phyloP scores from a whole-genome alignment of 2,888 invertebrate genomes.

The Drosophila neotestacea region DNA sequence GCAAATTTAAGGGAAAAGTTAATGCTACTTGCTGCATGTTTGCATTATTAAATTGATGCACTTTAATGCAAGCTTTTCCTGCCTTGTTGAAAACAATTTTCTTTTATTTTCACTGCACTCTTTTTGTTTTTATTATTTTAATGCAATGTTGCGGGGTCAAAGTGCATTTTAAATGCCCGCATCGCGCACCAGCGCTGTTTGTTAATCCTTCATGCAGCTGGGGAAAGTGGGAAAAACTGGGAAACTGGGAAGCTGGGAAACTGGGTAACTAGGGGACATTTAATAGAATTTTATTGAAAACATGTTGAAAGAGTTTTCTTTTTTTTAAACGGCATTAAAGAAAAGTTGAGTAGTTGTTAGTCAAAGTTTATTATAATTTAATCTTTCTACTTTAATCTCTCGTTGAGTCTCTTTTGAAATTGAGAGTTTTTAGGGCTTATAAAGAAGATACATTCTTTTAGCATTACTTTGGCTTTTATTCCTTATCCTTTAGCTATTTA shows the following conservation, averaged over 20 bases:
- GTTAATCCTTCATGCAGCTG: conserved; percentile 60
- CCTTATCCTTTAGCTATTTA: not conserved
- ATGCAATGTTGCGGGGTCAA: conserved; percentile 40
- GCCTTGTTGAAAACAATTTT: conserved; percentile 26
- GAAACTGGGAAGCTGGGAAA: not conserved
- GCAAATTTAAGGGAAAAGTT: conserved; percentile 70
- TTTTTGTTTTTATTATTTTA: not conserved
- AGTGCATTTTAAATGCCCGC: conserved; percentile 71
- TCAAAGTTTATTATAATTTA: conserved; percentile 3
- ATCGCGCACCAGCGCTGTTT: conserved; percentile 48
- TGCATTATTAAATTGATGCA: conserved; percentile 76
- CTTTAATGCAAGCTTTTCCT: conserved; percentile 57
- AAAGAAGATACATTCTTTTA: not conserved
- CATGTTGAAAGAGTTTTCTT: conserved; percentile 1
- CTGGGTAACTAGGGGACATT: conserved; percentile 2
- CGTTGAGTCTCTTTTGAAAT: not conserved
- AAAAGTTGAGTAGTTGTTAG: conserved; percentile 4
- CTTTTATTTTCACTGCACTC: conserved; percentile 13
- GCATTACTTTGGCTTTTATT: not conserved
- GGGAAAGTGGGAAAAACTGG: conserved; percentile 6
- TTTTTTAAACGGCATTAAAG: conserved; percentile 2
- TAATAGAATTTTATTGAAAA: conserved; percentile 29
- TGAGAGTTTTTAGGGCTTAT: not conserved
- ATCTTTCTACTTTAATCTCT: not conserved
- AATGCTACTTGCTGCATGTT: conserved; percentile 71